Conservation (phyloP, 53 echinoderm and acorn worm species). For the Henricia sp. region DNA sequence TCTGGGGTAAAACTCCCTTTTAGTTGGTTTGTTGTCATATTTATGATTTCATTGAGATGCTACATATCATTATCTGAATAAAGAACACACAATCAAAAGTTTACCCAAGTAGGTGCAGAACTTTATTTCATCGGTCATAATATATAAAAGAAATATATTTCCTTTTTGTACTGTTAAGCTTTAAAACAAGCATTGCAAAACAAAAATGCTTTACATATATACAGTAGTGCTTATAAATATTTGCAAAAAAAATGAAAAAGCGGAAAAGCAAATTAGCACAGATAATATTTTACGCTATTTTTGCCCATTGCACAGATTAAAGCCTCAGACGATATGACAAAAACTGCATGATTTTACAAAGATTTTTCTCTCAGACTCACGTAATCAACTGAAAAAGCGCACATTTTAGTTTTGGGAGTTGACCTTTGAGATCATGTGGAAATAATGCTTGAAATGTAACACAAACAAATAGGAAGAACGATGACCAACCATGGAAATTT, state of each 20-base stretch:
- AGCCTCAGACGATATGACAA: not conserved
- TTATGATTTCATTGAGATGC: too few species aligned
- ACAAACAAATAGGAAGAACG: too few species aligned
- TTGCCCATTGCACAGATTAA: not conserved
- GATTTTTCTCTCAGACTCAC: not conserved
- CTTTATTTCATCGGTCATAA: not conserved
- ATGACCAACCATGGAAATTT: too few species aligned
- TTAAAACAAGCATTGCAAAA: not conserved
- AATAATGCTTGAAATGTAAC: too few species aligned
- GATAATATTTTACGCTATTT: not conserved
- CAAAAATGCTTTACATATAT: not conserved
- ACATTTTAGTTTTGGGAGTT: too few species aligned
- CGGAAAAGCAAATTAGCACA: not conserved
- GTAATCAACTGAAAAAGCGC: too few species aligned
- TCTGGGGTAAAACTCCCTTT: too few species aligned
- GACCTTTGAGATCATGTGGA: too few species aligned
- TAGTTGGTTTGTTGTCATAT: too few species aligned
- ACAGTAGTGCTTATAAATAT: not conserved
- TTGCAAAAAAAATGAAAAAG: not conserved
- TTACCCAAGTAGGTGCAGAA: too few species aligned
- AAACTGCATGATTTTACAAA: not conserved
- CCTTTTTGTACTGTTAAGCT: conserved; percentile 7
- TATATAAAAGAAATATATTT: not conserved
- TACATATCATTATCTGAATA: too few species aligned
- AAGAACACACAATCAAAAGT: too few species aligned